Base-by-base conservation (phyloP, 2,888 invertebrate species). In the Allacma fusca region DNA sequence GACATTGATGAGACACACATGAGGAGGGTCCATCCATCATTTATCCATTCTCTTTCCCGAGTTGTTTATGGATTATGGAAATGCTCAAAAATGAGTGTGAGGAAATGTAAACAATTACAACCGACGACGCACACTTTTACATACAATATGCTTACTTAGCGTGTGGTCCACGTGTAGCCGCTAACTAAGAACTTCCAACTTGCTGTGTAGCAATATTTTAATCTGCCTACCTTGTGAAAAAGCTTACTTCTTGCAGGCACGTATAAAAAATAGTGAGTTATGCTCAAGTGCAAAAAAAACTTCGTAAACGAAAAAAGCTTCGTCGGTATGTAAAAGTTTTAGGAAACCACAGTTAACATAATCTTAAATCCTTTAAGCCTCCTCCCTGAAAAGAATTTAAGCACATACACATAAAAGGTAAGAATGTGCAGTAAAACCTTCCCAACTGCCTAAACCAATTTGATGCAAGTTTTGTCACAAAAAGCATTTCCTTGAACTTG, bases 1-100 rank as follows among this genome's bases (percentile, higher is more conserved):
- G 69, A 69, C 69, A 69, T 69, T 69, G 69, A 69, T 69, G 69
- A 69, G 69, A 69, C 69, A 69, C 69, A 69, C 69, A 69, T 69
- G 69, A 69, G 44, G 43, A 69, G 44, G n/a, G 43, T 44, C 44
- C 69, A 69, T 69, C 69, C 69, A 69, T 69, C 69, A 34, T 69
- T 69, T 69, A 43, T 69, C 50, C 29, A 43, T 43, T 40, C 24
- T 69, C 21, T 43, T 68, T 69, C 43, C 23, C 34, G 19, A 29
- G 23, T 43, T 69, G 43, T 69, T 69, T 69, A 43, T 69, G 43
- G 44, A 69, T 69, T 69, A 69, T 40, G 40, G 40, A 69, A 69
- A 69, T 69, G 43, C 21, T 69, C 69, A 69, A 44, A n/a, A 19
- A 67, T 67, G 29, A 67, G 67, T 12, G 16, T 67, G 67, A 28